Percentiles rank a stretch among this genome's conserved stretches.
Evolutionary conservation across 2,888 invertebrate species (phyloP).

Genomic region (Ditylenchus weischeri): DNA sequence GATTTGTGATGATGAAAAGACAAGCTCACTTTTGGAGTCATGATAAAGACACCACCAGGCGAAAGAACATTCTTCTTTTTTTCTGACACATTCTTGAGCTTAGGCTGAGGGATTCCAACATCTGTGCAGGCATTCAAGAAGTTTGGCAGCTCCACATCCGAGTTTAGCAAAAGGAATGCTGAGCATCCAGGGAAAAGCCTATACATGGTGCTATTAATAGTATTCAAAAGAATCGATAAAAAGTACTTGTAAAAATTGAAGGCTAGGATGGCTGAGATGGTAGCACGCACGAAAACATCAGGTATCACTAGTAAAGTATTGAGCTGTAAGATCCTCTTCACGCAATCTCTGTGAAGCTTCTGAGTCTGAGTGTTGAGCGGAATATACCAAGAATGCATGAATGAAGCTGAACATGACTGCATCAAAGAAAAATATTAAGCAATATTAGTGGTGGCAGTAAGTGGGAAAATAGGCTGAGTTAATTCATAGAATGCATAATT

Average conservation of each 20-base stretch:
- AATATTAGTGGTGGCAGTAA: too few relatives aligned
- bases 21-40: not conserved
- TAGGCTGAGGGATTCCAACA: not conserved
- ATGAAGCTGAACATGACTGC: too few relatives aligned
- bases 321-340: not conserved
- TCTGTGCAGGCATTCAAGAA: not conserved
- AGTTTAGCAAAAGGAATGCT: conserved; percentile 1
- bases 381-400: not conserved
- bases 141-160: not conserved
- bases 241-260: conserved; percentile 6
- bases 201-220: too few relatives aligned
- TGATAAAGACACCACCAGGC: conserved; percentile 1
- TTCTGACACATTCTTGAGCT: not conserved
- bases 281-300: too few relatives aligned
- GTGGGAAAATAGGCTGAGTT: too few relatives aligned
- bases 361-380: conserved; percentile 1
- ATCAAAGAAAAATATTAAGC: too few relatives aligned
- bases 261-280: not conserved
- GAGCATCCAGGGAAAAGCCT: not conserved
- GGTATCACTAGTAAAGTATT: not conserved
- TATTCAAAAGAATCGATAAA: too few relatives aligned
- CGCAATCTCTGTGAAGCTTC: not conserved
- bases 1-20: not conserved
- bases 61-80: not conserved
- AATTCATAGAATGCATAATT: too few relatives aligned